Conservation (phyloP, 2,888 invertebrate species). For the Andrena minutula region DNA sequence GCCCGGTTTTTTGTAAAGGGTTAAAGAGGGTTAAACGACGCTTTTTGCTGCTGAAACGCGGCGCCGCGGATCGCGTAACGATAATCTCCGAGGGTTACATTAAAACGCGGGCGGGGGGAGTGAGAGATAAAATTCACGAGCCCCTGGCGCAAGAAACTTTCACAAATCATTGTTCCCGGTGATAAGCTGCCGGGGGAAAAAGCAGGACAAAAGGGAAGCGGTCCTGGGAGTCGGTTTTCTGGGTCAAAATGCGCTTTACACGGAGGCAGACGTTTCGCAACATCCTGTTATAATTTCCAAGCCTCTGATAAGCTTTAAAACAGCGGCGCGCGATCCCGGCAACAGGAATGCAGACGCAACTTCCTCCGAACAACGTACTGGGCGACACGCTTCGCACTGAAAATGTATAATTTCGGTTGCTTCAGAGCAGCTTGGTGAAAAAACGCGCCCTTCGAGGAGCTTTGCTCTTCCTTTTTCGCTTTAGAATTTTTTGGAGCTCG, state of each 20-base stretch:
- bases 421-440: neutral
- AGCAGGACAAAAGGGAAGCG: slow-evolving; percentile 20
- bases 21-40: neutral
- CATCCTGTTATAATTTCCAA: slow-evolving; percentile 55
- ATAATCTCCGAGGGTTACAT: neutral
- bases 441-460: neutral
- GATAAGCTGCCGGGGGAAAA: slow-evolving; percentile 39
- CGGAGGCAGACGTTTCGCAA: slow-evolving; percentile 35
- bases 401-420: slow-evolving; percentile 1
- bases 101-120: neutral
- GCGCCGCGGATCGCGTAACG: neutral
- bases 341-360: slow-evolving; percentile 26
- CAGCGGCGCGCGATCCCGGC: slow-evolving; percentile 23
- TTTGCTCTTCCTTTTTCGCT: neutral
- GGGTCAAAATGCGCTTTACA: slow-evolving; percentile 29
- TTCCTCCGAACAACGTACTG: slow-evolving; percentile 1
- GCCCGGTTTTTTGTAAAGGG: neutral
- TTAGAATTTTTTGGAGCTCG: too few species aligned
- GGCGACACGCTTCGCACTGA: slow-evolving; percentile 3
- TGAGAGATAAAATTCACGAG: slow-evolving; percentile 3
- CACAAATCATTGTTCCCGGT: slow-evolving; percentile 28
- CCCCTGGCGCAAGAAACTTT: slow-evolving; percentile 10
- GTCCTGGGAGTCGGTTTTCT: slow-evolving; percentile 34
- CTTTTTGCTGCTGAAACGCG: neutral
- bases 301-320: slow-evolving; percentile 52